Evolutionary conservation across 2,888 invertebrate species (phyloP).

Genomic region (Scaptomyza caliginosa): DNA sequence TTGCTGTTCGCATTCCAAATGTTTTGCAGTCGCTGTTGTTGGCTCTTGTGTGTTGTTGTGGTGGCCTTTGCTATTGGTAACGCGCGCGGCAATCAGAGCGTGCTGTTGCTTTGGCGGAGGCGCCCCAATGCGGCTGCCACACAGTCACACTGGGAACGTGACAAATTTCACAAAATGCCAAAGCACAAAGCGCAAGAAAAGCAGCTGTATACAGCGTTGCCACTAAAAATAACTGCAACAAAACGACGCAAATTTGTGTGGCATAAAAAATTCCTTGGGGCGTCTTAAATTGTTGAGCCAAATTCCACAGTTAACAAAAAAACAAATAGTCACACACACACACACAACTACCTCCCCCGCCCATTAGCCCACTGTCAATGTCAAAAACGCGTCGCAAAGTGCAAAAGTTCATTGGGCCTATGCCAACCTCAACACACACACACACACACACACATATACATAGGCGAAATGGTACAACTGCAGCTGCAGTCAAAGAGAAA

Average conservation of each 20-base stretch:
- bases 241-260: constrained; percentile 54
- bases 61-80: constrained; percentile 52
- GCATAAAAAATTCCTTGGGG: constrained; percentile 50
- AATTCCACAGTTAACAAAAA: constrained; percentile 28
- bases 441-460: background rate
- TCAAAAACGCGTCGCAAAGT: constrained; percentile 49
- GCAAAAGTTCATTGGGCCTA: constrained; percentile 58
- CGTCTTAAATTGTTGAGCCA: constrained; percentile 31
- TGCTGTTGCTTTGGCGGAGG: constrained; percentile 37
- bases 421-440: constrained; percentile 21
- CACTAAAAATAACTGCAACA: constrained; percentile 65
- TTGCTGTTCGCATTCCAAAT: constrained; percentile 50
- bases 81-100: constrained; percentile 55
- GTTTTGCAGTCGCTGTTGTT: constrained; percentile 19
- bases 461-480: background rate
- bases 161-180: constrained; percentile 71
- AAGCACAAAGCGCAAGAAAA: constrained; percentile 2
- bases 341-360: background rate
- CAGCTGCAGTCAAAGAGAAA: constrained; percentile 27
- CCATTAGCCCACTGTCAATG: constrained; percentile 47
- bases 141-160: constrained; percentile 57
- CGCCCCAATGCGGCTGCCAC: constrained; percentile 26
- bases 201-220: constrained; percentile 28
- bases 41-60: constrained; percentile 32
- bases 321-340: background rate